These are phyloP conservation scores for Tachystola acroxantha DNA, from an alignment of 2,888 invertebrate species.

Conservation along the genomic window DNA sequence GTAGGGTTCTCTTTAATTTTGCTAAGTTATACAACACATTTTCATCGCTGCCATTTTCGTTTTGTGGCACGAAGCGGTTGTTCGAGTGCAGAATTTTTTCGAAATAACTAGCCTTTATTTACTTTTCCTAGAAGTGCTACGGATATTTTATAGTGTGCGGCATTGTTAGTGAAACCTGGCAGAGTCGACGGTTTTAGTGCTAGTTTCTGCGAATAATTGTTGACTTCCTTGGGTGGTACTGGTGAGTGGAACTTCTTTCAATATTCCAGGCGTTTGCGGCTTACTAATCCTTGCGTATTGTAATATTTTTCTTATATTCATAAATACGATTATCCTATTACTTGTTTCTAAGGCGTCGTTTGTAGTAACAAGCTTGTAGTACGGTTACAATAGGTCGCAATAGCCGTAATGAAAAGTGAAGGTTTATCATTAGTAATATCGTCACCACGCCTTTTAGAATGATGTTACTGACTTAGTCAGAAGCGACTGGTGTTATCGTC, in stretches of 20 bases:
- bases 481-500: slow-evolving; percentile 5
- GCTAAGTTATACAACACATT: slow-evolving; percentile 31
- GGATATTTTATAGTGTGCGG: slow-evolving; percentile 37
- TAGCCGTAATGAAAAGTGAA: slow-evolving; percentile 62
- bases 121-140: slow-evolving; percentile 33
- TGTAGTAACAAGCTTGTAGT: not conserved
- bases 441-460: slow-evolving; percentile 33
- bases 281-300: slow-evolving; percentile 18
- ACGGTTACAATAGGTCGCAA: slow-evolving; percentile 25
- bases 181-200: slow-evolving; percentile 36
- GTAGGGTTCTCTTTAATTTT: slow-evolving; percentile 16
- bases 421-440: slow-evolving; percentile 50
- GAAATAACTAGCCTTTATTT: slow-evolving; percentile 40
- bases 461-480: slow-evolving; percentile 22
- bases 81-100: slow-evolving; percentile 51
- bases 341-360: not conserved
- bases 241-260: slow-evolving; percentile 60
- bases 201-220: slow-evolving; percentile 43
- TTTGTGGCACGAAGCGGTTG: slow-evolving; percentile 73
- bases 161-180: slow-evolving; percentile 32
- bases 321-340: slow-evolving; percentile 3
- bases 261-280: slow-evolving; percentile 41
- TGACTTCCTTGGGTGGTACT: slow-evolving; percentile 63
- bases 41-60: slow-evolving; percentile 76
- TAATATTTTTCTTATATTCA: slow-evolving; percentile 1